Base-by-base conservation (phyloP, 2,888 invertebrate genomes). In the Podotricha telesiphe region DNA sequence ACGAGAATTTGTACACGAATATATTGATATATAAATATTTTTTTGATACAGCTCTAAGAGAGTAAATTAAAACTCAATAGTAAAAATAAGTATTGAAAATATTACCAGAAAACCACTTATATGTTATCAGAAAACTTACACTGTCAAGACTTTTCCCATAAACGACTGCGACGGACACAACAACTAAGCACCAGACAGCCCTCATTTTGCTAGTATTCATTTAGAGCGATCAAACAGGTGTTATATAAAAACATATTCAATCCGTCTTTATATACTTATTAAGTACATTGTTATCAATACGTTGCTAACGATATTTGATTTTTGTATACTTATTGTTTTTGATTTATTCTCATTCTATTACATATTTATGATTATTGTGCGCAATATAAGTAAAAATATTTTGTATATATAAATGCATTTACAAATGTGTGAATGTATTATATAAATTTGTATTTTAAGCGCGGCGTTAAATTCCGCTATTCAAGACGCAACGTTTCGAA, bases 161-260 rank as follows among this genome's bases (percentile, higher is more conserved):
- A 37, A 55, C 37, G 17, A 19, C 4, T 3, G 17, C 37, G 8
- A 55, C 13, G 17, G 17, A 55, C 11, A 37, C 37, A 55, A 17
- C 34, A 17, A 55, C 11, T 55, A 55, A 55, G 37, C 55, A 55
- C 55, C 8, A 55, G 17, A 19, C 17, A 55, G 37, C 10, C 37
- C 17, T 55, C 55, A 55, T 55, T 37, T 37, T 55, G 10, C 17
- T 11, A 55, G 37, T 55, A 55, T 4, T 55, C 37, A 37, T 17
- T 37, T 55, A 17, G 10, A 37, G 4, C 10, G 55, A 8, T 37
- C 17, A 19, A 37, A 55, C 55, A 37, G 2, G 17, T 8, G 4
- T 42, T 17, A 34, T 34, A 53, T 10, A 34, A 34, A 34, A 17
- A 53, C 34, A 34, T 17, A 17, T n/a, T 34, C 28, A 34, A 34